Percentiles rank a stretch among this genome's conserved stretches.
Evolutionary conservation across 2,113 vertebrate species (phyloP).

Genomic region (Etheostoma spectabile): DNA sequence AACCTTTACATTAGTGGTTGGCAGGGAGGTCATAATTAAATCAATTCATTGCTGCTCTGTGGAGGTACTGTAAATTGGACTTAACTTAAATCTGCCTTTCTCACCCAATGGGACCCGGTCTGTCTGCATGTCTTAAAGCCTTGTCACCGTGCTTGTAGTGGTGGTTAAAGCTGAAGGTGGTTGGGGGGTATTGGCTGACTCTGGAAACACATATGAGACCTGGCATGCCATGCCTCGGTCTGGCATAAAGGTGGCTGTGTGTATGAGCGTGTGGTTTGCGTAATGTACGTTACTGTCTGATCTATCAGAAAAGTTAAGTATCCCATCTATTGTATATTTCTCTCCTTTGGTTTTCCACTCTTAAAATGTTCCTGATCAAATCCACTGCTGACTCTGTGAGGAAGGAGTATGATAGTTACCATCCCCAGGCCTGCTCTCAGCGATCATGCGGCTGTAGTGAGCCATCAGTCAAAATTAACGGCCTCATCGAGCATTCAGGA

Average conservation of each 20-base stretch:
- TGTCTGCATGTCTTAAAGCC: constrained; percentile 32
- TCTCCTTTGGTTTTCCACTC: neutral
- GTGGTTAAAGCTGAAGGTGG: constrained; percentile 21
- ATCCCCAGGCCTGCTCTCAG: constrained; percentile 51
- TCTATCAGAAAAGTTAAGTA: neutral
- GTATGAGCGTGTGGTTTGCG: neutral
- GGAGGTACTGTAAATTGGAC: constrained; percentile 48
- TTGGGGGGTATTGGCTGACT: constrained; percentile 25
- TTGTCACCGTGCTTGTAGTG: constrained; percentile 9
- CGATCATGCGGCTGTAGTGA: constrained; percentile 57
- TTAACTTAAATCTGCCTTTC: constrained; percentile 21
- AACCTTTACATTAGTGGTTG: neutral
- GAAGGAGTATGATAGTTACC: constrained; percentile 18
- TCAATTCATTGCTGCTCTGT: constrained; percentile 39
- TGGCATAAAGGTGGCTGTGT: constrained; percentile 36
- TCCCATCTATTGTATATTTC: neutral
- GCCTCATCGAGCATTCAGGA: constrained; percentile 71
- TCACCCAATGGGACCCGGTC: constrained; percentile 25
- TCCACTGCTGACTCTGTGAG: neutral
- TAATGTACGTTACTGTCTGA: neutral
- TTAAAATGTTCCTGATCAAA: neutral
- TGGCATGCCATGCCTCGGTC: constrained; percentile 17
- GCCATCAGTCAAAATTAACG: constrained; percentile 80
- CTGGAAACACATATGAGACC: constrained; percentile 48
- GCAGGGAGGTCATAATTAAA: constrained; percentile 36